Conservation (phyloP, 2,113 vertebrate genomes). For the Brachyistius frenatus region DNA sequence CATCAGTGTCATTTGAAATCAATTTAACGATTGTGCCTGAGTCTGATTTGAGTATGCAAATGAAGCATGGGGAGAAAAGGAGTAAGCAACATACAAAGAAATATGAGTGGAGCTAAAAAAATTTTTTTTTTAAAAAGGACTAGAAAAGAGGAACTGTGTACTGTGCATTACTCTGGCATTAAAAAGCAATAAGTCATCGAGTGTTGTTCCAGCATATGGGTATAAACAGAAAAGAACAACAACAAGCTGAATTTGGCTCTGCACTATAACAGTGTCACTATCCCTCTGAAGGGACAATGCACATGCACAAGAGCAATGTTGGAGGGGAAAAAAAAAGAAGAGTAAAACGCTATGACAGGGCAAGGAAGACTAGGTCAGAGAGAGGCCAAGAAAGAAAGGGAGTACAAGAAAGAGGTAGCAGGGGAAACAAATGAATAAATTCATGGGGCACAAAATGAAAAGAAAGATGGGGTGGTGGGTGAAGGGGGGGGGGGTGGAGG, state of each 20-base stretch:
- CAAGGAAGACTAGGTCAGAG: slow-evolving; percentile 67
- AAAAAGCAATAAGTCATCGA: slow-evolving; percentile 72
- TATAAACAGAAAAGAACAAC: slow-evolving; percentile 57
- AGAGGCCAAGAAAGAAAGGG: slow-evolving; percentile 63
- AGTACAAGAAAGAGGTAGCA: slow-evolving; percentile 66
- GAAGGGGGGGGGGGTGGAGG: slow-evolving; percentile 64
- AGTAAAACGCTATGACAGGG: slow-evolving; percentile 53
- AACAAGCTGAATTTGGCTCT: slow-evolving; percentile 42
- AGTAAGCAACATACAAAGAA: slow-evolving; percentile 37
- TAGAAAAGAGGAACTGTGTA: slow-evolving; percentile 24
- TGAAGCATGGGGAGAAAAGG: slow-evolving; percentile 45
- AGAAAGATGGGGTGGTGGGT: slow-evolving; percentile 71
- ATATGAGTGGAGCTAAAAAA: slow-evolving; percentile 7
- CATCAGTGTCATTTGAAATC: slow-evolving; percentile 84
- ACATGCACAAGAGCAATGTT: slow-evolving; percentile 45
- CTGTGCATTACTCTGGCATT: slow-evolving; percentile 67
- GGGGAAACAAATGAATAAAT: slow-evolving; percentile 80
- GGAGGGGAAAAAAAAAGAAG: slow-evolving; percentile 24
- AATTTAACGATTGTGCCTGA: slow-evolving; percentile 77
- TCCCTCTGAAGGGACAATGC: slow-evolving; percentile 57
- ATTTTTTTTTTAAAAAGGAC: too few relatives aligned
- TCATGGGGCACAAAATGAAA: slow-evolving; percentile 77
- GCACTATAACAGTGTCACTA: slow-evolving; percentile 26
- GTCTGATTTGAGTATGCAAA: slow-evolving; percentile 85
- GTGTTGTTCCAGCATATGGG: slow-evolving; percentile 65